Evolutionary conservation across 2,888 invertebrate genomes (phyloP).

Genomic region (Hydrotaea cyrtoneurina): DNA sequence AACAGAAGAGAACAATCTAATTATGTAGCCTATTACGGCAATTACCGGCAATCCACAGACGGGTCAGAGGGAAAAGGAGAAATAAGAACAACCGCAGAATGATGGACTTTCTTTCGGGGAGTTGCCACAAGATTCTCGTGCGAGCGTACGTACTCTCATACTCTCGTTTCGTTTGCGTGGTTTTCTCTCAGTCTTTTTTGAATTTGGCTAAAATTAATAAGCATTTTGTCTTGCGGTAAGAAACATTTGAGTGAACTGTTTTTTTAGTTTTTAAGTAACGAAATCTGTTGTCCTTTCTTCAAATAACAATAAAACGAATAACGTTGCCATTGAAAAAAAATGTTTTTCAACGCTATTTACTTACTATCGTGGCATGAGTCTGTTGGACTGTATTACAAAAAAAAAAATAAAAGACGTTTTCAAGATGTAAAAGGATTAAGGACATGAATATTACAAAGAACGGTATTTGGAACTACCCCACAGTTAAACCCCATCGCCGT

Average conservation of each 20-base stretch:
- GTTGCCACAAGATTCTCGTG: background rate
- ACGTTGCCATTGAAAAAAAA: too few relatives aligned
- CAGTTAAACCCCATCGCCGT: too few relatives aligned
- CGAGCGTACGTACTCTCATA: background rate
- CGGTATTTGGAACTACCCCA: too few relatives aligned
- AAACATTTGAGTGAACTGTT: conserved; percentile 73
- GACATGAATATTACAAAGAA: too few relatives aligned
- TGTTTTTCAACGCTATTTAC: too few relatives aligned
- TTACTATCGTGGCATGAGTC: too few relatives aligned
- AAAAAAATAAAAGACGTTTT: too few relatives aligned
- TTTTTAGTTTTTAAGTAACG: too few relatives aligned
- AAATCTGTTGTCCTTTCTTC: too few relatives aligned
- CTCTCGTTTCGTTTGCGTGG: conserved; percentile 23
- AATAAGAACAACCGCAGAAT: background rate
- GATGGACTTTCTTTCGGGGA: conserved; percentile 35
- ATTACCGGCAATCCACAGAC: conserved; percentile 7
- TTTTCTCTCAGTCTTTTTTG: conserved; percentile 34
- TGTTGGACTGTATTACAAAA: too few relatives aligned
- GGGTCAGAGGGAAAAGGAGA: conserved; percentile 14
- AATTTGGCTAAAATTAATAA: conserved; percentile 41
- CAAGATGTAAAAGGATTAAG: too few relatives aligned
- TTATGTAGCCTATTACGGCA: background rate
- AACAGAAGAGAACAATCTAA: conserved; percentile 9
- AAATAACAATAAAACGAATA: too few relatives aligned
- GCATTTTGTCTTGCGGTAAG: conserved; percentile 68